Base-by-base conservation (phyloP, 2,113 vertebrate genomes). In the Chauna torquata region DNA sequence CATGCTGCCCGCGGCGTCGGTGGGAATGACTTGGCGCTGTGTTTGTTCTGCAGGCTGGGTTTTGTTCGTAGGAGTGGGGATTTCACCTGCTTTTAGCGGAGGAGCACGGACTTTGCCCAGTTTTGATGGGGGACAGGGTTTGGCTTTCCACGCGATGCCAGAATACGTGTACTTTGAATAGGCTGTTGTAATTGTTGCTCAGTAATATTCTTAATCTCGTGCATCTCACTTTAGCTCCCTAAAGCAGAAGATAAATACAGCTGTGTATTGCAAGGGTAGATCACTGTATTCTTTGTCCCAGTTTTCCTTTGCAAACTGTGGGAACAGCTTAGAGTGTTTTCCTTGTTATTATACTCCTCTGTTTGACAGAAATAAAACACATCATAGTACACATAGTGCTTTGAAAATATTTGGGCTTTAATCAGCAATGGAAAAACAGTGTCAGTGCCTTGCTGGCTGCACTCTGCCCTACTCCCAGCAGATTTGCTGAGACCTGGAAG, bases 1-100 rank as follows among this genome's bases (percentile, higher is more conserved):
- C 15, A 5, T 1, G 4, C 8, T 80, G 32, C 17, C 11, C 0
- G 0, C 3, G 27, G 65, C 22, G 13, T 16, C 28, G 15, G 10
- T 34, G 82, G 36, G 59, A 80, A 27, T 0, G 0, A 9, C 18
- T 64, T 34, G 69, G 79, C 50, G 38, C 27, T 38, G 18, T 16
- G 10, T 44, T 44, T 44, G 52, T 3, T 36, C 12, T 44, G 64
- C 50, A 34, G 66, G 70, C 18, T 91, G 71, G 85, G 34, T 86
- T 94, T 79, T 62, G 44, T 20, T 64, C 30, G 42, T 61, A 57
- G 55, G 7, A 81, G n/a, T 61, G 19, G 11, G 34, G 58, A n/a
- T 89, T 91, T 80, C 66, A 58, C 24, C 62, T 30, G 62, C 62
- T 27, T 13, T 27, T 20, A 65, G 40, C 28, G 24, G 27, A 54